A percentile compares a stretch with the other conserved stretches of the same genome.
Conservation (phyloP, 1,140 invertebrate species). For the Ruditapes philippinarum region DNA sequence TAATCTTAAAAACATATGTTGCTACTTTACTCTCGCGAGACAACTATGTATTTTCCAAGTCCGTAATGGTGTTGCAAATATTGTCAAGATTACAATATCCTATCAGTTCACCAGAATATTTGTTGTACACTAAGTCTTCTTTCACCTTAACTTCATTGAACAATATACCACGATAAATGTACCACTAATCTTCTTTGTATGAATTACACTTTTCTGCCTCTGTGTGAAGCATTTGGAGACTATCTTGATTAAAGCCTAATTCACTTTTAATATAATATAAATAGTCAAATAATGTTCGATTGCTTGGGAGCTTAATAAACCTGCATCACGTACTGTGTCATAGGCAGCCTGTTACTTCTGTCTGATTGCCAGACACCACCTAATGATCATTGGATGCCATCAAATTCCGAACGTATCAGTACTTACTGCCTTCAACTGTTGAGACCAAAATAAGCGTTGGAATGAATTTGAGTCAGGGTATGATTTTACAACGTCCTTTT, state of each 20-base stretch:
- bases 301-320: conserved; percentile 69
- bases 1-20: conserved; percentile 63
- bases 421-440: conserved; percentile 13
- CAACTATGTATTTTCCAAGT: too few relatives aligned
- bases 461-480: conserved; percentile 46
- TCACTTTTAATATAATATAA: conserved; percentile 66
- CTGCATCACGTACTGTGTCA: conserved; percentile 62
- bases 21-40: conserved; percentile 27
- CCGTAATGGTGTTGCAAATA: conserved; percentile 40
- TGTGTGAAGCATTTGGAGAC: conserved; percentile 39
- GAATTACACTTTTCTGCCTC: conserved; percentile 55
- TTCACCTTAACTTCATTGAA: conserved; percentile 72
- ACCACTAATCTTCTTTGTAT: conserved; percentile 12
- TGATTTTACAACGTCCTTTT: conserved; percentile 13
- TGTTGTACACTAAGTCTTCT: conserved; percentile 69
- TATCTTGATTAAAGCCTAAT: conserved; percentile 53
- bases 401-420: conserved; percentile 55
- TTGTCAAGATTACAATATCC: conserved; percentile 59
- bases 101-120: conserved; percentile 68
- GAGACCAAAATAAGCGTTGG: conserved; percentile 54
- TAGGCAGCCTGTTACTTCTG: conserved; percentile 55
- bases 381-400: conserved; percentile 73
- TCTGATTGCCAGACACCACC: conserved; percentile 60
- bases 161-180: conserved; percentile 49
- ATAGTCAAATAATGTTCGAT: conserved; percentile 69